phyloP scores from a whole-genome alignment of 2,888 invertebrate species.

The Linyphia triangularis region DNA sequence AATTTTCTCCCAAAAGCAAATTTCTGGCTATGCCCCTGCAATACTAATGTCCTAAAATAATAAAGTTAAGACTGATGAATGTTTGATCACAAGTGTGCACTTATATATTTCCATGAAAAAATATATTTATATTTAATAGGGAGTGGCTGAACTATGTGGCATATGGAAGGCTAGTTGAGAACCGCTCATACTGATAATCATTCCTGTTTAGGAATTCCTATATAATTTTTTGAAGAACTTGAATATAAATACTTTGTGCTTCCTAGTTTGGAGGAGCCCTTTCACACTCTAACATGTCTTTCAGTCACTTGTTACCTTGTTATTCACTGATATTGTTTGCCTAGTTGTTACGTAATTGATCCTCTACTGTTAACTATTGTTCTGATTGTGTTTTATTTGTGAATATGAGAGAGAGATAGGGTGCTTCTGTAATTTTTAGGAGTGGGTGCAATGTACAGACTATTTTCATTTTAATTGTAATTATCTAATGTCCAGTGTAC shows the following conservation, averaged over 20 bases:
- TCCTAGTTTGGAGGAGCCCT: too few species aligned
- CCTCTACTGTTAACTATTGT: slow-evolving; percentile 7
- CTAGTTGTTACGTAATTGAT: not conserved
- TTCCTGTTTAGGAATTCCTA: too few species aligned
- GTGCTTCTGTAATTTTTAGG: slow-evolving; percentile 36
- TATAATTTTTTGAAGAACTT: too few species aligned
- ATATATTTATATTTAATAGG: not conserved
- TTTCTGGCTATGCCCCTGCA: too few species aligned
- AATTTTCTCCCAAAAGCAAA: too few species aligned
- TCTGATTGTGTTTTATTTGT: slow-evolving; percentile 16
- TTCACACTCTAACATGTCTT: slow-evolving; percentile 30
- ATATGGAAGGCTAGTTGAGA: too few species aligned
- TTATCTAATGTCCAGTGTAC: slow-evolving; percentile 42
- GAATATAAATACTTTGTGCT: too few species aligned
- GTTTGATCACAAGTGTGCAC: too few species aligned
- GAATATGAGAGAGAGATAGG: slow-evolving; percentile 2
- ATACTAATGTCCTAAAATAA: too few species aligned
- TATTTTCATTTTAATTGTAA: slow-evolving; percentile 38
- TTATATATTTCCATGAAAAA: not conserved
- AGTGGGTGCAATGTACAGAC: slow-evolving; percentile 48
- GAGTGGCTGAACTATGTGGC: too few species aligned
- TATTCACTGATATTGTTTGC: slow-evolving; percentile 6
- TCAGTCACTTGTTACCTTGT: slow-evolving; percentile 47
- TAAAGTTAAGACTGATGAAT: too few species aligned
- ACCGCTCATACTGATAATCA: too few species aligned